Evolutionary conservation across 2,797 vertebrate genomes (phyloP), one percentile per base, ranked within the genome.

Genomic region (Dallia pectoralis): DNA sequence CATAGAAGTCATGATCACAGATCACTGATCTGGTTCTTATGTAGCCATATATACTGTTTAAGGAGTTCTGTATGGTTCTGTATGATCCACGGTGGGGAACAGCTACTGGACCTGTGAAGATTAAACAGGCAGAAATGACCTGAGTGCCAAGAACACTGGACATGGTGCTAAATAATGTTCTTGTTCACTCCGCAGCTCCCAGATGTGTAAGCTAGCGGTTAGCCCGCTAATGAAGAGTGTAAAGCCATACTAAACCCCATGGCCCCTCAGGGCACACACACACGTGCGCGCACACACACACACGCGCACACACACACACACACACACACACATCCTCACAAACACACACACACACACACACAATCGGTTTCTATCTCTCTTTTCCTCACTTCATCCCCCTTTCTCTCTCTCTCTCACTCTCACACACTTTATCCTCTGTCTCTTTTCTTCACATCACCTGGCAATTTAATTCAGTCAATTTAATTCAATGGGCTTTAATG

Each of bases 311-410:
- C 53, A 56, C n/a, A n/a, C n/a, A n/a, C n/a, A n/a, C n/a, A n/a
- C n/a, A n/a, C n/a, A n/a, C n/a, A n/a, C n/a, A n/a, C n/a, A n/a
- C n/a, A n/a, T n/a, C n/a, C n/a, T n/a, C n/a, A n/a, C n/a, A n/a
- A 22, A 61, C 62, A 64, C 62, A 64, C 25, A 30, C 53, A 33
- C 62, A 64, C n/a, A n/a, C n/a, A n/a, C n/a, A n/a, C n/a, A n/a
- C n/a, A n/a, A n/a, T n/a, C n/a, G n/a, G n/a, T n/a, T 30, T 12
- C 30, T 32, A 33, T 74, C 77, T 25, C 75, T 74, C 75, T 69
- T 76, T 81, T 82, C 74, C n/a, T n/a, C n/a, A n/a, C n/a, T n/a
- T n/a, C n/a, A n/a, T 36, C 65, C 80, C 68, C 78, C 49, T n/a
- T 11, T 12, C 11, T 63, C 49, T 33, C 48, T 61, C 62, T 49